phyloP scores from a whole-genome alignment of 2,888 invertebrate species.

The Tipula helvola region DNA sequence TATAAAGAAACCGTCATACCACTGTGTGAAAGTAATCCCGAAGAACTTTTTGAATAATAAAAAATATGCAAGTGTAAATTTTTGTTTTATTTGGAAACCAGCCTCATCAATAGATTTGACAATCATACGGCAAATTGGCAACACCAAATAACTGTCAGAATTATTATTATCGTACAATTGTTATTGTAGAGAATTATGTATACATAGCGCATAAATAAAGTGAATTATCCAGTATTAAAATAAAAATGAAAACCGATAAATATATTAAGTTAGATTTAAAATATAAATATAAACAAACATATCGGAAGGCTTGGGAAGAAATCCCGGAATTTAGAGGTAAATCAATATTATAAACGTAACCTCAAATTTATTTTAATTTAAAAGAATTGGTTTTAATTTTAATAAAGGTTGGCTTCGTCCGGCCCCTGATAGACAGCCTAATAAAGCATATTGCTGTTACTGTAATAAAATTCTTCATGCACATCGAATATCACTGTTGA shows the following conservation, averaged over 20 bases:
- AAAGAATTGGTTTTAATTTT: not conserved
- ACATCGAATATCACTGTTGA: slow-evolving; percentile 43
- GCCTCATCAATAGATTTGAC: not conserved
- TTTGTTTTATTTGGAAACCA: not conserved
- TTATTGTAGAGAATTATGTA: not conserved
- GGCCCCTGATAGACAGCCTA: slow-evolving; percentile 38
- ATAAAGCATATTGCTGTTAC: slow-evolving; percentile 43
- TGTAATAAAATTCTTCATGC: slow-evolving; percentile 46
- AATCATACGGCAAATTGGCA: not conserved
- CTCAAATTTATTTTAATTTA: not conserved
- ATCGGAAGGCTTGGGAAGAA: not conserved
- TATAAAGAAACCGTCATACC: too few relatives aligned
- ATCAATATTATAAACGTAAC: not conserved
- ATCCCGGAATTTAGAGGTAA: not conserved
- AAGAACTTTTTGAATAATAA: too few relatives aligned
- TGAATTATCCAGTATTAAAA: not conserved
- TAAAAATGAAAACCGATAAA: not conserved
- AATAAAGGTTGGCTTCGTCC: slow-evolving; percentile 40
- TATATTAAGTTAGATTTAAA: not conserved
- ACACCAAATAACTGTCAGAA: not conserved
- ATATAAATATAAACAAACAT: not conserved
- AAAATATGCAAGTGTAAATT: not conserved
- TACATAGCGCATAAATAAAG: not conserved
- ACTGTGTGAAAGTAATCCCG: too few relatives aligned
- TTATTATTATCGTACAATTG: not conserved